Percentiles rank a stretch among this genome's conserved stretches.
Conservation (phyloP, 2,888 invertebrate genomes). For the Ectropis crepuscularia region DNA sequence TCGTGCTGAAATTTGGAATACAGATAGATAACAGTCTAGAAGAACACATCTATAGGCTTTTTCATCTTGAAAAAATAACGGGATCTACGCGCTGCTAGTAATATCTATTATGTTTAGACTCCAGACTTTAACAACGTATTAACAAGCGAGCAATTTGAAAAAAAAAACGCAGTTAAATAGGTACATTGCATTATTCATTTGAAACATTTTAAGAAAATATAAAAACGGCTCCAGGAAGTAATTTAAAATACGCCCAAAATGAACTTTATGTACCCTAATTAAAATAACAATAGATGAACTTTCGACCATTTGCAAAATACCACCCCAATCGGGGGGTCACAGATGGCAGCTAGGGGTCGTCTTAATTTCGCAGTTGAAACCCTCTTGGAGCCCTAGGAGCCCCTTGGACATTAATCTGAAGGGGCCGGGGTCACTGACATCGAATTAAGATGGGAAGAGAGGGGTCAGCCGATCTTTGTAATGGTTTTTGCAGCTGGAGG, state of each 20-base stretch:
- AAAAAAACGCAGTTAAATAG: not conserved
- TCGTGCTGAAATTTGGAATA: too few species aligned
- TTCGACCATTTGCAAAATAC: conserved; percentile 54
- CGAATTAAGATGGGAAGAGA: conserved; percentile 75
- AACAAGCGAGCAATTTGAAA: not conserved
- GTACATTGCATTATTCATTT: not conserved
- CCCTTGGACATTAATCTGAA: conserved; percentile 79
- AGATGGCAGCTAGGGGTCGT: conserved; percentile 73
- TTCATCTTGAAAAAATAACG: too few species aligned
- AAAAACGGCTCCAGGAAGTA: too few species aligned
- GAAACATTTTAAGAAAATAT: too few species aligned
- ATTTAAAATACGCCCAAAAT: not conserved
- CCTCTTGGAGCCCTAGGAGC: conserved; percentile 63
- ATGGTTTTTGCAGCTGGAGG: conserved; percentile 20
- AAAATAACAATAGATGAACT: conserved; percentile 54
- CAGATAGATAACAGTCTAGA: too few species aligned
- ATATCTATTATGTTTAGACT: too few species aligned
- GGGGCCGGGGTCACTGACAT: conserved; percentile 76
- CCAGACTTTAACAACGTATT: too few species aligned
- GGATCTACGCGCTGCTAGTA: too few species aligned
- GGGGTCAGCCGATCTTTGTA: conserved; percentile 61
- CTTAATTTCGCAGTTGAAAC: conserved; percentile 80
- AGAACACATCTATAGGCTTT: too few species aligned
- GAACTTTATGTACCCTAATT: conserved; percentile 31
- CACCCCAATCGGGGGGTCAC: conserved; percentile 60